A percentile compares a stretch with the other conserved stretches of the same genome.
These are phyloP conservation scores for Leptobrachium leishanense DNA, from an alignment of 2,113 vertebrate species.

Conservation along the genomic window DNA sequence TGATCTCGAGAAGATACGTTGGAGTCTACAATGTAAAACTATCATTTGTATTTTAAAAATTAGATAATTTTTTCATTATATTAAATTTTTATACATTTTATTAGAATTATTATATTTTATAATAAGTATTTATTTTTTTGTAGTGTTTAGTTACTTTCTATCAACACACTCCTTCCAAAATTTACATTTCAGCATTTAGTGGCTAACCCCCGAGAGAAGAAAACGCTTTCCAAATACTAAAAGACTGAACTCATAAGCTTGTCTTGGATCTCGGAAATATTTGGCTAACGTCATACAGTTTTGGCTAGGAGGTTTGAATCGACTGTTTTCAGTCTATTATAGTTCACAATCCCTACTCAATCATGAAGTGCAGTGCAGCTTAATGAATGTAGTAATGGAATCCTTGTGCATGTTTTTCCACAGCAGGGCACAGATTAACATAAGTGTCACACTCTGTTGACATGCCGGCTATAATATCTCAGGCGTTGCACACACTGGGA, in stretches of 20 bases:
- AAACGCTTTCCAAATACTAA: conserved; percentile 33
- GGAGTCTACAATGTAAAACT: too few species aligned
- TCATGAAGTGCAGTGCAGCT: conserved; percentile 76
- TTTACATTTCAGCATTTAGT: not conserved
- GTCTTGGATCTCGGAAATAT: conserved; percentile 51
- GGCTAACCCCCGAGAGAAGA: not conserved
- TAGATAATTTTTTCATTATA: too few species aligned
- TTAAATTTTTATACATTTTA: too few species aligned
- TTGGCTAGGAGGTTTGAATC: conserved; percentile 72
- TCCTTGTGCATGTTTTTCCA: conserved; percentile 83
- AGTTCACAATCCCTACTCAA: conserved; percentile 77
- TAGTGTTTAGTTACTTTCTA: too few species aligned
- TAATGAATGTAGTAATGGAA: conserved; percentile 89
- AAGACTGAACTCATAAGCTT: conserved; percentile 30
- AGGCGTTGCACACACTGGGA: conserved; percentile 62
- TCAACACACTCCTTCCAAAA: not conserved
- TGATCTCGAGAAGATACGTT: too few species aligned
- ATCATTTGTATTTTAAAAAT: too few species aligned
- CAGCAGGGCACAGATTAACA: conserved; percentile 86
- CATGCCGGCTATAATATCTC: conserved; percentile 74
- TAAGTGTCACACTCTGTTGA: conserved; percentile 85
- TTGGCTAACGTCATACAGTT: conserved; percentile 66
- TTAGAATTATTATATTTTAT: too few species aligned
- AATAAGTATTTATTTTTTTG: too few species aligned
- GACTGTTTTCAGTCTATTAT: conserved; percentile 71